A percentile compares a stretch with the other conserved stretches of the same genome.
Evolutionary conservation across 2,888 invertebrate species (phyloP).

Genomic region (Thera britannica): DNA sequence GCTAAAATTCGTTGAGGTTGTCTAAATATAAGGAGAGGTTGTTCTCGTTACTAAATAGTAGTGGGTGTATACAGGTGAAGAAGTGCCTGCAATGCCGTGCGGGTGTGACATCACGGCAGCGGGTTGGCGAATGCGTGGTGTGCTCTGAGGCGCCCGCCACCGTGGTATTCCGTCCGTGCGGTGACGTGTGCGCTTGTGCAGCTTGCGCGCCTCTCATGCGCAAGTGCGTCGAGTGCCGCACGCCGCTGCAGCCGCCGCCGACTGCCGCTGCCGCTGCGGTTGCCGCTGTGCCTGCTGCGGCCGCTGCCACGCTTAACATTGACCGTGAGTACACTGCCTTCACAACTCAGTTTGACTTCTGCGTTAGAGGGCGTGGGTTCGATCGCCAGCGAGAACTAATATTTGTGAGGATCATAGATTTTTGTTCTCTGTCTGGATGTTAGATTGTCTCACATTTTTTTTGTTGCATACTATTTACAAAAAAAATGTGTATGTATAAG

Average conservation of each 20-base stretch:
- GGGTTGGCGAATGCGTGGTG: slow-evolving; percentile 98
- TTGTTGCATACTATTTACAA: too few species aligned
- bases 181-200: slow-evolving; percentile 95
- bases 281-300: too few species aligned
- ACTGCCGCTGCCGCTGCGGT: slow-evolving; percentile 47
- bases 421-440: too few species aligned
- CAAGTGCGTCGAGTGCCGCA: slow-evolving; percentile 97
- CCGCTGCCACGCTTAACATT: slow-evolving; percentile 41
- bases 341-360: too few species aligned
- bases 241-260: slow-evolving; percentile 85
- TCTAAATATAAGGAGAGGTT: too few species aligned
- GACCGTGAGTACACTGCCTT: slow-evolving; percentile 48
- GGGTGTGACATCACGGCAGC: slow-evolving; percentile 89
- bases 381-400: too few species aligned
- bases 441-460: too few species aligned
- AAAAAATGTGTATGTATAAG: too few species aligned
- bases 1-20: too few species aligned
- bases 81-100: slow-evolving; percentile 97
- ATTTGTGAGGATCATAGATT: too few species aligned
- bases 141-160: slow-evolving; percentile 97
- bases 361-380: too few species aligned
- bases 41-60: too few species aligned
- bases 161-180: slow-evolving; percentile 97
- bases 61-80: slow-evolving; percentile 87
- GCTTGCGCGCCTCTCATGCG: slow-evolving; percentile 97